A percentile compares a stretch with the other conserved stretches of the same genome.
Evolutionary conservation across 1,140 invertebrate genomes (phyloP).

Genomic region (Nasonia longicornis): DNA sequence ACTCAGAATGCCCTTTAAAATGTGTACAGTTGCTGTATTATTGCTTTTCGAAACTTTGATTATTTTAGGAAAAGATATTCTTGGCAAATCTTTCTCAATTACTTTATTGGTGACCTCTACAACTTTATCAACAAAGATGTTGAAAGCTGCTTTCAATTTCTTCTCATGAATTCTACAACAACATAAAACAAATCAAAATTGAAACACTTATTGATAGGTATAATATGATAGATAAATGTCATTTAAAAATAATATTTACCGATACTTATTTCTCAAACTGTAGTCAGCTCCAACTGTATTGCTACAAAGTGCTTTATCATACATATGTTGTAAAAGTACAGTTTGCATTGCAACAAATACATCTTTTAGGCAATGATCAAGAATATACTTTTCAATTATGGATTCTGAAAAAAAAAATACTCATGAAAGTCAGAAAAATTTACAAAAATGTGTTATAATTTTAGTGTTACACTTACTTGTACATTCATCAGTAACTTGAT

Average conservation of each 20-base stretch:
- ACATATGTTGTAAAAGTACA: neutral
- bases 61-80: neutral
- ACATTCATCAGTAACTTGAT: neutral
- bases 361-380: neutral
- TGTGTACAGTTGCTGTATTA: neutral
- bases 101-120: neutral
- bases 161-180: neutral
- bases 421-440: neutral
- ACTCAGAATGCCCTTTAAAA: neutral
- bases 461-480: neutral
- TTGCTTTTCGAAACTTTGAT: neutral
- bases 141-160: neutral
- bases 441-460: neutral
- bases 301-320: neutral
- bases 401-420: neutral
- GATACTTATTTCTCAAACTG: neutral
- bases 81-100: neutral
- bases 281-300: neutral
- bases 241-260: neutral
- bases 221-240: neutral
- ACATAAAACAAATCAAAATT: neutral
- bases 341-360: neutral
- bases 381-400: neutral
- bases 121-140: neutral
- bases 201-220: neutral